Evolutionary conservation across 1,140 invertebrate species (phyloP).

Genomic region (Platorchestia sp.): DNA sequence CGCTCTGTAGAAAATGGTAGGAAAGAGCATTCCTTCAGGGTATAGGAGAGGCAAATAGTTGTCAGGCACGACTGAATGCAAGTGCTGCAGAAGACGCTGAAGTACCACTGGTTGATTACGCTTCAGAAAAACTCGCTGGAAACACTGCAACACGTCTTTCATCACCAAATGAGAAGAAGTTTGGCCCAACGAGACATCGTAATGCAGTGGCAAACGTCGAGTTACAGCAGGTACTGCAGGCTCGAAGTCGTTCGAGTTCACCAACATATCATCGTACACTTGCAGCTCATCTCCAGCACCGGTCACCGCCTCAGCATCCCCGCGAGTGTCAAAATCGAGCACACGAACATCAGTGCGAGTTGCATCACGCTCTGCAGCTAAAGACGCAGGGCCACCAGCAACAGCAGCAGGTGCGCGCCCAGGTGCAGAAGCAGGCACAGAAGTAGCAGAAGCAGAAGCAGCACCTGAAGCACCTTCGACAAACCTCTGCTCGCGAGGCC

Average conservation of each 20-base stretch:
- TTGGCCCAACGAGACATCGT: neutral
- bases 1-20: neutral
- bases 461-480: neutral
- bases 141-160: neutral
- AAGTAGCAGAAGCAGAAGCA: too few relatives aligned
- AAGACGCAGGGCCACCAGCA: too few relatives aligned
- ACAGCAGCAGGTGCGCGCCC: too few relatives aligned
- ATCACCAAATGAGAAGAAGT: neutral
- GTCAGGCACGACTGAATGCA: neutral
- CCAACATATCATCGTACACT: neutral
- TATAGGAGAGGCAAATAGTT: neutral
- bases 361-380: neutral
- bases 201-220: neutral
- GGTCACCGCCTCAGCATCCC: neutral
- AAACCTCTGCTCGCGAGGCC: neutral
- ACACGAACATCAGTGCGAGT: neutral
- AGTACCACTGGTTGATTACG: neutral
- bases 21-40: neutral
- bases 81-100: neutral
- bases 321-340: neutral
- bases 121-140: neutral
- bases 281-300: neutral
- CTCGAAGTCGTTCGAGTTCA: neutral
- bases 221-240: neutral
- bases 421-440: too few relatives aligned